A percentile compares a stretch with the other conserved stretches of the same genome.
Evolutionary conservation across 2,113 vertebrate species (phyloP).

Genomic region (Antechinus stuartii): DNA sequence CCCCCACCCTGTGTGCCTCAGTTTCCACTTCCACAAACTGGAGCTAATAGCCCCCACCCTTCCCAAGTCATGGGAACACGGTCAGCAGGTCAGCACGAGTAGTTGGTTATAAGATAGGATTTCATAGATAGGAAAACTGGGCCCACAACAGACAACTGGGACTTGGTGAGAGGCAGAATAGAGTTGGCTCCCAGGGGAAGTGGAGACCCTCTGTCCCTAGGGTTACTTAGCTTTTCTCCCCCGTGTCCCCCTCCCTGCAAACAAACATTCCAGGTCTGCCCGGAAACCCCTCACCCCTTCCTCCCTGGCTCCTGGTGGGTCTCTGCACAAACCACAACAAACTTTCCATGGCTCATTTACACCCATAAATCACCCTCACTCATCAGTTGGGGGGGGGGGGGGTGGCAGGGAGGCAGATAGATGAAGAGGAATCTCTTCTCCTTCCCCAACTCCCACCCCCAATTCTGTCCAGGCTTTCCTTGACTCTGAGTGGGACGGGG

Average conservation of each 20-base stretch:
- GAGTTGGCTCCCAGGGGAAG: background rate
- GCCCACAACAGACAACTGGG: background rate
- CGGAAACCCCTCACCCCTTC: conserved; percentile 76
- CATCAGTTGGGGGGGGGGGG: conserved; percentile 36
- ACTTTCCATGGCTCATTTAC: conserved; percentile 82
- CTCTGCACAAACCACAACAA: conserved; percentile 79
- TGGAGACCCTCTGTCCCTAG: background rate
- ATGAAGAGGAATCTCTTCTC: conserved; percentile 40
- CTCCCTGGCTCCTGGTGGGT: conserved; percentile 68
- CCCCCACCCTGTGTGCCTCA: background rate
- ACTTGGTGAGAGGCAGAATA: background rate
- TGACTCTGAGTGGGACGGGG: background rate
- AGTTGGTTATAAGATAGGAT: background rate
- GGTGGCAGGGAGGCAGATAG: conserved; percentile 53
- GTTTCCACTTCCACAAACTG: background rate
- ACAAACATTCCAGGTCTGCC: conserved; percentile 76
- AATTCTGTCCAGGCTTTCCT: conserved; percentile 43
- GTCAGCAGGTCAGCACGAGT: background rate
- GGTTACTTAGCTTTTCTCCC: background rate
- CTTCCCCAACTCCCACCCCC: conserved; percentile 24
- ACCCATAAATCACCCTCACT: conserved; percentile 80
- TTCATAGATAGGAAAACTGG: background rate
- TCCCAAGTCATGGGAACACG: background rate
- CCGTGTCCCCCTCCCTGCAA: conserved; percentile 56
- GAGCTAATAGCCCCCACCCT: background rate